Evolutionary conservation across 2,113 vertebrate species (phyloP).

Genomic region (Carollia perspicillata): DNA sequence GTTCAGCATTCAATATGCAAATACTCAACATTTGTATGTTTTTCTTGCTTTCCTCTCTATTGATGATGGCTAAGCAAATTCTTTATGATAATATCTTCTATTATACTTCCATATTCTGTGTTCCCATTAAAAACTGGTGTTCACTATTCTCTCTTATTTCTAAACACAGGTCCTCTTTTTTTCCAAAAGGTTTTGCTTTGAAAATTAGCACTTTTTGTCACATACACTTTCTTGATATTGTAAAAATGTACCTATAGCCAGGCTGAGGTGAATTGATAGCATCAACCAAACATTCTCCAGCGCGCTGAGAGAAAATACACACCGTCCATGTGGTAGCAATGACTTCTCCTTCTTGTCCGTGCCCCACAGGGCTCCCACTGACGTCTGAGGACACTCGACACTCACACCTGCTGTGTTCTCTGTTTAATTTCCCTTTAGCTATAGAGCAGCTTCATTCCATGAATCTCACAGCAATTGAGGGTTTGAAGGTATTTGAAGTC

Average conservation of each 20-base stretch:
- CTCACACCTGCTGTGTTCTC: not conserved
- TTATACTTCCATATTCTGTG: not conserved
- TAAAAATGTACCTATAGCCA: not conserved
- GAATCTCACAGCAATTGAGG: not conserved
- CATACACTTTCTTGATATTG: not conserved
- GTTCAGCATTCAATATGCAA: not conserved
- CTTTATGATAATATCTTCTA: not conserved
- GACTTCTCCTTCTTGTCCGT: not conserved
- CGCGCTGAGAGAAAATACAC: not conserved
- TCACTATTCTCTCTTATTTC: not conserved
- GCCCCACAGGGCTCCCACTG: not conserved
- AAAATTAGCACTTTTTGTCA: not conserved
- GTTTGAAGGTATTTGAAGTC: slow-evolving; percentile 31
- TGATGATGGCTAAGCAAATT: not conserved
- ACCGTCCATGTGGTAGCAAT: not conserved
- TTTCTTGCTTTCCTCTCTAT: not conserved
- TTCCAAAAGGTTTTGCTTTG: not conserved
- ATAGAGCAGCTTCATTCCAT: not conserved
- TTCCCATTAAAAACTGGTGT: not conserved
- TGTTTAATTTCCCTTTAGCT: slow-evolving; percentile 5
- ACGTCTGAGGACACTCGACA: not conserved
- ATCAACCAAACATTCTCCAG: not conserved
- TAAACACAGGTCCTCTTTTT: not conserved
- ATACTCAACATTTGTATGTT: not conserved
- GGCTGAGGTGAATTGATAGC: not conserved